Evolutionary conservation across 2,113 vertebrate genomes (phyloP).

Genomic region (Tragulus kanchil): DNA sequence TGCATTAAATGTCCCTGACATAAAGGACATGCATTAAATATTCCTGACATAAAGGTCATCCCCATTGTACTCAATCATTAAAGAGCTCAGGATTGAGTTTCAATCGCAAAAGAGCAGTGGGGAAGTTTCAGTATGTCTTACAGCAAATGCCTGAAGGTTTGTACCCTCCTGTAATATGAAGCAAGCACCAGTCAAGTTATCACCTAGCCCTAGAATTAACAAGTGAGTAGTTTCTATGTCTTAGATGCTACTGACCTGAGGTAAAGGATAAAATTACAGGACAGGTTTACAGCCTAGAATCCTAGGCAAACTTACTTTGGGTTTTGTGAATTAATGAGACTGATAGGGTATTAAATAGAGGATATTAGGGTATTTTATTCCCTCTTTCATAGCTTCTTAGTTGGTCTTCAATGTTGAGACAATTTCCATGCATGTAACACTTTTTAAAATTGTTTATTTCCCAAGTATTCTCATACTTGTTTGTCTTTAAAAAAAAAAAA

Average conservation of each 20-base stretch:
- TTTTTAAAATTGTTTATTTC: not conserved
- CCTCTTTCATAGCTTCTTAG: not conserved
- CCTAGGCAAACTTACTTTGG: not conserved
- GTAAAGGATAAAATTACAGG: constrained; percentile 73
- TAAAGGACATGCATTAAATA: constrained; percentile 72
- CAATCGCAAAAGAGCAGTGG: constrained; percentile 52
- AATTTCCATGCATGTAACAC: not conserved
- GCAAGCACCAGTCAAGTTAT: constrained; percentile 29
- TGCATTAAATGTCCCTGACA: constrained; percentile 76
- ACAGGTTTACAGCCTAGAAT: constrained; percentile 59
- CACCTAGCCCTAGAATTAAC: constrained; percentile 56
- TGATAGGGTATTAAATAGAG: not conserved
- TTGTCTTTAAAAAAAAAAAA: constrained; percentile 31
- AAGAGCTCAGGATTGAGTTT: constrained; percentile 77
- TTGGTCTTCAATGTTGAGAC: not conserved
- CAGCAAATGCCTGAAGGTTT: constrained; percentile 50
- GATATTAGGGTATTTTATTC: not conserved
- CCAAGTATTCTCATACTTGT: not conserved
- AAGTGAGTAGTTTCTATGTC: constrained; percentile 61
- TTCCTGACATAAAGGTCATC: constrained; percentile 70
- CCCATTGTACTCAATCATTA: constrained; percentile 78
- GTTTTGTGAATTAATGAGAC: constrained; percentile 50
- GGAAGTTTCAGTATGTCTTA: constrained; percentile 62
- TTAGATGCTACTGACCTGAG: constrained; percentile 61
- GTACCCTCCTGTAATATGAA: constrained; percentile 63